Evolutionary conservation across 2,888 invertebrate species (phyloP).

Genomic region (Dasypolia templi): DNA sequence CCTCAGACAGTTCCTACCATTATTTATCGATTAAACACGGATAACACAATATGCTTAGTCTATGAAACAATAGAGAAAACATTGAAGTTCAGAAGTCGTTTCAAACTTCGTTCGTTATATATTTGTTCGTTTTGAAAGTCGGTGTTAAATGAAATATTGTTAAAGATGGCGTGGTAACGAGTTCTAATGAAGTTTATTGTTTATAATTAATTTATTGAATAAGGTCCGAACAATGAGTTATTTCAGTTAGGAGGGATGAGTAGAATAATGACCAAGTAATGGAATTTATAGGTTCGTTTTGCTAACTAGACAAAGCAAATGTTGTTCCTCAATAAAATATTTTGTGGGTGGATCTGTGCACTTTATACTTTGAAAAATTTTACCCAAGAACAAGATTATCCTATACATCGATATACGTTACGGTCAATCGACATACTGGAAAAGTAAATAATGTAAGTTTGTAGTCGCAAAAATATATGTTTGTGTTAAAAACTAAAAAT

Average conservation of each 20-base stretch:
- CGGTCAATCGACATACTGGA: no score
- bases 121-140: conserved; percentile 62
- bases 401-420: no score
- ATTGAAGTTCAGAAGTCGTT: conserved; percentile 58
- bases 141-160: conserved; percentile 47
- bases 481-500: no score
- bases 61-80: conserved; percentile 63
- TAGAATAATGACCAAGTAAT: no score
- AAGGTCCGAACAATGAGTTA: not conserved
- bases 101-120: conserved; percentile 57
- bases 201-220: conserved; percentile 27
- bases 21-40: conserved; percentile 53
- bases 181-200: conserved; percentile 24
- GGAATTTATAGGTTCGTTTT: no score
- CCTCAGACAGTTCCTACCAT: conserved; percentile 24
- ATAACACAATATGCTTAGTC: conserved; percentile 55
- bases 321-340: no score
- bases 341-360: no score
- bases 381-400: no score
- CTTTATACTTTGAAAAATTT: no score
- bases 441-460: no score
- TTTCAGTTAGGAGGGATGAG: not conserved
- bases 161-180: conserved; percentile 29
- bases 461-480: no score
- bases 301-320: no score